Evolutionary conservation across 2,888 invertebrate genomes (phyloP), one percentile per base, ranked within the genome.

Genomic region (Parnassius glacialis): DNA sequence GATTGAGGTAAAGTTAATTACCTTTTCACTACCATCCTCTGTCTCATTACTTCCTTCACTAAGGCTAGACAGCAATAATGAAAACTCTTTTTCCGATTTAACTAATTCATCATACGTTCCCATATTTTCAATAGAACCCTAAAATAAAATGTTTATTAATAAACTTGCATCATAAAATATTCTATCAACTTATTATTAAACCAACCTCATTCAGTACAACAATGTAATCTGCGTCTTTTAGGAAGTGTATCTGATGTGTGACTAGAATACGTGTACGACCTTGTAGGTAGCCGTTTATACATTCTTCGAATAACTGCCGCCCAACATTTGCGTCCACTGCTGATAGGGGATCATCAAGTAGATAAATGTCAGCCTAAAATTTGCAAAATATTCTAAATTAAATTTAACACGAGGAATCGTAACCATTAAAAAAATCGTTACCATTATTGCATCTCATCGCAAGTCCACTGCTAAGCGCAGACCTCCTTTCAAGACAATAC

Each of bases 261-360:
- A 97, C 95, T 25, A 97, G 91, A 65, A 97, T 93, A 57, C 95
- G 90, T 0, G 96, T 95, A 75, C 94, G 95, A 10, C 93, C 88
- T 52, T 87, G 87, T 59, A 97, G 87, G 71, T 93, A 92, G 0
- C 93, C 93, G 65, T 86, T 87, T 67, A 96, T 94, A 76, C 96
- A 97, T 73, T 93, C 93, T 50, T 96, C 93, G 78, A 96, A 97
- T 68, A 97, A 83, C 71, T 95, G 94, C 57, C 94, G 92, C 0
- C 95, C 95, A 0, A 97, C 96, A 62, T 94, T 94, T 0, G 95
- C 92, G 74, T 97, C 97, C 0, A 97, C 96, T 0, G 96, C 96
- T 48, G 96, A 96, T 34, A 97, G 83, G 0, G 97, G 97, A 81
- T 97, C 97, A 73, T 97, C 96, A 54, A 97, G 81, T 52, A 97